Conservation (phyloP, 2,113 vertebrate species). For the Terrapene triunguis region DNA sequence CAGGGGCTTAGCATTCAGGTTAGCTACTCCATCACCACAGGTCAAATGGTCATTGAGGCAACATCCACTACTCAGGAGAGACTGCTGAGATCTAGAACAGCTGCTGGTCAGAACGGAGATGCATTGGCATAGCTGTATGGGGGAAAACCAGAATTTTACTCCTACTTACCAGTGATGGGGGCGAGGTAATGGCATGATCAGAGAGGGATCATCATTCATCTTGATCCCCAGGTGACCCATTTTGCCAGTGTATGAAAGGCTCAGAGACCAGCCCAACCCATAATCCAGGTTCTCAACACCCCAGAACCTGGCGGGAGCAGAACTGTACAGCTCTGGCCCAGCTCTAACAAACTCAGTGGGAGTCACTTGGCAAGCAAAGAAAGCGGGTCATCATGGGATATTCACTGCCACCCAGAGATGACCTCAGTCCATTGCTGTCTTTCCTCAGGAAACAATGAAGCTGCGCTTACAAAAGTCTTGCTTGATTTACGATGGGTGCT, state of each 20-base stretch:
- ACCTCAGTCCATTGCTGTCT: neutral
- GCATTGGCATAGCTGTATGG: neutral
- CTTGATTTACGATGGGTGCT: neutral
- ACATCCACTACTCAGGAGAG: neutral
- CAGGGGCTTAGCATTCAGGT: neutral
- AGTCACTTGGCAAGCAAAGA: neutral
- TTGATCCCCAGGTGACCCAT: neutral
- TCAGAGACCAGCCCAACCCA: neutral
- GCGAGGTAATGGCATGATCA: neutral
- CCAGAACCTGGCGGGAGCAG: neutral
- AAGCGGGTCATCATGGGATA: neutral
- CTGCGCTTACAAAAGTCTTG: neutral
- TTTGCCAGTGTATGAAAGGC: neutral
- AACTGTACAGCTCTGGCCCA: neutral
- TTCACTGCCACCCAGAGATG: neutral
- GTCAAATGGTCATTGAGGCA: neutral
- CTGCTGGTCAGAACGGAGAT: neutral
- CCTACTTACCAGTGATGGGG: neutral
- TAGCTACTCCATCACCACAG: neutral
- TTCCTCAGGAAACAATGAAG: neutral
- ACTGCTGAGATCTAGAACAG: neutral
- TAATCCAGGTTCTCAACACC: neutral
- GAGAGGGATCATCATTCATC: neutral
- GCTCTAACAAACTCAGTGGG: neutral
- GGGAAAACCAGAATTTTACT: neutral